Evolutionary conservation across 2,888 invertebrate species (phyloP), one percentile per base, ranked within the genome.

Genomic region (Neoitamus cyanurus): DNA sequence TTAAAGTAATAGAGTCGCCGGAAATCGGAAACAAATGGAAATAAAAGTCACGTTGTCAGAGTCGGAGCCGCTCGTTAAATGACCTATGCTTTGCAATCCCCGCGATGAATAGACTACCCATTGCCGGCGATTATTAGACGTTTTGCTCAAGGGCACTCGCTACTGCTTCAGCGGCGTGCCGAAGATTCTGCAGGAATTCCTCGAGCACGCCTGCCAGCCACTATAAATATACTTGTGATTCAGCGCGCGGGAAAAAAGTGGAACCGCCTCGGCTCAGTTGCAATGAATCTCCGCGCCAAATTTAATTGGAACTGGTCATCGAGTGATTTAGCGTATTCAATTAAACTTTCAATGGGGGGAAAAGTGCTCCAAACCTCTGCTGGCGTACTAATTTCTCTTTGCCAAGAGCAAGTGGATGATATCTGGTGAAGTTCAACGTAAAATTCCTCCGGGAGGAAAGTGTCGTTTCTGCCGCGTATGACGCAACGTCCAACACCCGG

Each of bases 241-340:
- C 75, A 75, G 42, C 42, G 58, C 25, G 25, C 58, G 58, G 42
- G 13, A 36, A 73, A 36, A 15, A 73, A 37, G 15, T n/a, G 15
- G 11, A 36, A 73, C 3, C 36, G 37, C 37, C 7, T n/a, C 25
- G n/a, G 20, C 37, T n/a, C 42, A 25, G 13, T 4, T 20, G 75
- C 42, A 75, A 75, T 75, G 42, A 75, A 75, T 75, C 42, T 75
- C 42, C 28, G 28, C 75, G 42, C 75, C 13, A 75, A 75, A 75
- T 75, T 75, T 75, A 75, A 75, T 75, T 75, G 37, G 37, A 42
- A 7, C 28, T 75, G 75, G 75, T 75, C 75, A 75, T 42, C 42
- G 75, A 75, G 25, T 75, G 75, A 75, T 75, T 75, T 37, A 75
- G 34, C 42, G 36, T 42, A 75, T 75, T 75, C 75, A 75, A 75